Evolutionary conservation across 2,113 vertebrate genomes (phyloP).

Genomic region (Thinocorus orbignyianus): DNA sequence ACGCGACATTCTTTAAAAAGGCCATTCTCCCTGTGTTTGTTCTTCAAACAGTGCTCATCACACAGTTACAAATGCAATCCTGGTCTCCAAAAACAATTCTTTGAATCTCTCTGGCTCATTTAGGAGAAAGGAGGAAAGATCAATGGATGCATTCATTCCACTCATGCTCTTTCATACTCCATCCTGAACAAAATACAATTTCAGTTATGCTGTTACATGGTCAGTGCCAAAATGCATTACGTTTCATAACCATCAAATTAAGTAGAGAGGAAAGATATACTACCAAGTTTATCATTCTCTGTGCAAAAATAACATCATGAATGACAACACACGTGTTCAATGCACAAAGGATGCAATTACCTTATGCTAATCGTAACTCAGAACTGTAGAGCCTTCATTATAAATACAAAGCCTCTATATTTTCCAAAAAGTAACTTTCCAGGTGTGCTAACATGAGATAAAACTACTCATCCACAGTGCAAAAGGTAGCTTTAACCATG

Average conservation of each 20-base stretch:
- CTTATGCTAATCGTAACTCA: not conserved
- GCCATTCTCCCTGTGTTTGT: not conserved
- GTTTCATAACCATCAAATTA: not conserved
- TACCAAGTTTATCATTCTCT: not conserved
- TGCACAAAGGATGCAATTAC: not conserved
- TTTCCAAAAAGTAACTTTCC: not conserved
- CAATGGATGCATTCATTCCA: not conserved
- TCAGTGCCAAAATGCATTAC: not conserved
- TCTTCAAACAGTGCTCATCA: not conserved
- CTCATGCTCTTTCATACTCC: not conserved
- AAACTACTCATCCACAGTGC: not conserved
- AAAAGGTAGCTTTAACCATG: not conserved
- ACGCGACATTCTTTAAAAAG: not conserved
- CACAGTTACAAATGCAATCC: not conserved
- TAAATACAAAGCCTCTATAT: not conserved
- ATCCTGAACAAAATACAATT: not conserved
- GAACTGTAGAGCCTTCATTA: not conserved
- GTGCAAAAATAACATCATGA: not conserved
- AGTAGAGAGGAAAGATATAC: not conserved
- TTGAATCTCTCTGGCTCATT: not conserved
- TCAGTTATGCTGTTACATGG: not conserved
- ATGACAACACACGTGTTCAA: not conserved
- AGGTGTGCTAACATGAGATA: not conserved
- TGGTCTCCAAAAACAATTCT: not conserved
- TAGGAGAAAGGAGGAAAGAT: not conserved